phyloP scores from a whole-genome alignment of 2,113 vertebrate genomes.

The Saimiri boliviensis region DNA sequence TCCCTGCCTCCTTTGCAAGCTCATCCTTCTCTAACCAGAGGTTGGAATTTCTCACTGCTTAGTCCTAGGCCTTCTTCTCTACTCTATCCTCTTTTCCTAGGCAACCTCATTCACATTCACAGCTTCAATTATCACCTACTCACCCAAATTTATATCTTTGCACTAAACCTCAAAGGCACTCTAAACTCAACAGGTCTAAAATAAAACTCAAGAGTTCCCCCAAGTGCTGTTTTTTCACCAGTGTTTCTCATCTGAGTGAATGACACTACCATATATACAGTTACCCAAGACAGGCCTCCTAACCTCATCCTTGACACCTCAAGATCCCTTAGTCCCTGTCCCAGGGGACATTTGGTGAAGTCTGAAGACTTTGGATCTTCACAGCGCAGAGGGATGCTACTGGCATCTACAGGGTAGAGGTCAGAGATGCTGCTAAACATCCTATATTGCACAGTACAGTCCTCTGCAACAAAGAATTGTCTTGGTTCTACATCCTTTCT shows the following conservation, averaged over 20 bases:
- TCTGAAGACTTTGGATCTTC: neutral
- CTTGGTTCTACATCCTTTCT: neutral
- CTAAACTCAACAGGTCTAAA: neutral
- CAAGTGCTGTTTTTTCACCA: neutral
- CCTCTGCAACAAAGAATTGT: neutral
- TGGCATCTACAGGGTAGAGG: neutral
- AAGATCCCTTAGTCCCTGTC: neutral
- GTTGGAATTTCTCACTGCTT: neutral
- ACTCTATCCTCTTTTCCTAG: neutral
- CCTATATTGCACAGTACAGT: neutral
- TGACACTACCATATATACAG: neutral
- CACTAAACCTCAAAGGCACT: neutral
- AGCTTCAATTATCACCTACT: neutral
- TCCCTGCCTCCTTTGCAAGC: neutral
- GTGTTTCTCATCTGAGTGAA: neutral
- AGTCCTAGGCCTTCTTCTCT: neutral
- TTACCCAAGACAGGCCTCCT: neutral
- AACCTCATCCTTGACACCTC: neutral
- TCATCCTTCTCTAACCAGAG: neutral
- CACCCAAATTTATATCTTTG: neutral
- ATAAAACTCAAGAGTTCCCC: constrained; percentile 17
- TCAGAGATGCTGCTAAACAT: neutral
- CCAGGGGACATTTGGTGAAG: neutral
- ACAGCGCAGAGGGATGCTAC: neutral
- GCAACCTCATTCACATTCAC: neutral